Conservation (phyloP, 2,888 invertebrate genomes). For the Sinohyriopsis cumingii region DNA sequence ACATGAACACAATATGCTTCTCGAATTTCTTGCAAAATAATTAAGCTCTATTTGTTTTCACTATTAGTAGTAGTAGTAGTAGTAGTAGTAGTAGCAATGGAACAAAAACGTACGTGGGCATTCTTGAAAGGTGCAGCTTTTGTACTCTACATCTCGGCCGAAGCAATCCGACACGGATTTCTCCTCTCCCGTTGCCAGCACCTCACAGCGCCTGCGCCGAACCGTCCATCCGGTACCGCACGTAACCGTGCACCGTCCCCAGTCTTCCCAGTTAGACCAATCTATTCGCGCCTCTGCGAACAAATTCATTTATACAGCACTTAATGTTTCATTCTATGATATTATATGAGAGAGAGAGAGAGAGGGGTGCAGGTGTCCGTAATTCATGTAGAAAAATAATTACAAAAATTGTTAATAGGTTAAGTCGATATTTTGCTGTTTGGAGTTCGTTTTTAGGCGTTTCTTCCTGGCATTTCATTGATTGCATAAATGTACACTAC, state of each 20-base stretch:
- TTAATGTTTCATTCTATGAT: not conserved
- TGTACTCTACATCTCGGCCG: conserved; percentile 53
- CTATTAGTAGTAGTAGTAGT: too few relatives aligned
- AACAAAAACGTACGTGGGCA: conserved; percentile 56
- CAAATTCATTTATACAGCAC: not conserved
- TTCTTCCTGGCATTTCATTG: too few relatives aligned
- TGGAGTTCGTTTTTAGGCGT: too few relatives aligned
- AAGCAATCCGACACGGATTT: conserved; percentile 48
- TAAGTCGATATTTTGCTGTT: too few relatives aligned
- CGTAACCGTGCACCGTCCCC: conserved; percentile 57
- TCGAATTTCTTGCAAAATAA: too few relatives aligned
- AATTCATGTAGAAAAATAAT: too few relatives aligned
- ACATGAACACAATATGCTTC: too few relatives aligned
- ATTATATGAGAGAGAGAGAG: not conserved
- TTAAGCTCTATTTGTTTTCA: too few relatives aligned
- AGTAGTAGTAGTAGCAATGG: too few relatives aligned
- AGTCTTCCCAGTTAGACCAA: conserved; percentile 57
- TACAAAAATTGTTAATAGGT: too few relatives aligned
- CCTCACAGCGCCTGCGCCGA: conserved; percentile 47
- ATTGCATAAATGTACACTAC: too few relatives aligned
- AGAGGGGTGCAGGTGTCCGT: too few relatives aligned
- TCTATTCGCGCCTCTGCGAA: conserved; percentile 41
- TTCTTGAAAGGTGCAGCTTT: conserved; percentile 39
- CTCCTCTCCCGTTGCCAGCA: conserved; percentile 31
- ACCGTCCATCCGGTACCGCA: conserved; percentile 55